Conservation (phyloP, 1,140 invertebrate species). For the Calosoma granatense region DNA sequence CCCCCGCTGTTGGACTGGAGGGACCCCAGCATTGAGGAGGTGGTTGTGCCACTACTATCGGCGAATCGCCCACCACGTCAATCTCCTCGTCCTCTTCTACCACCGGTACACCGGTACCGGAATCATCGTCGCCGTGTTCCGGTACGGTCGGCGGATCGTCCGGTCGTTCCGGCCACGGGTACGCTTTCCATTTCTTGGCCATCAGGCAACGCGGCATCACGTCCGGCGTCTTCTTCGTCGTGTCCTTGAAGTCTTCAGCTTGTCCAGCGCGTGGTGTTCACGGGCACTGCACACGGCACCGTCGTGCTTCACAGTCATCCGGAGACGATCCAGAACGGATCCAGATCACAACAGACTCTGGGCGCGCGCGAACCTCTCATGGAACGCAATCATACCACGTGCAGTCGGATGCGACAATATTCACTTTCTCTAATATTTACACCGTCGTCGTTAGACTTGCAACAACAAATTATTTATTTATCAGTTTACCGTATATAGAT, state of each 20-base stretch:
- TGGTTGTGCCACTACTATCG: slow-evolving; percentile 22
- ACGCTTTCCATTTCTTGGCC: slow-evolving; percentile 85
- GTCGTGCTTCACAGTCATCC: background rate
- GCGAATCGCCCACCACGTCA: slow-evolving; percentile 60
- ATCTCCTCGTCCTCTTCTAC: slow-evolving; percentile 68
- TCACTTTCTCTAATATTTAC: no score
- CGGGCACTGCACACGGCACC: slow-evolving; percentile 11
- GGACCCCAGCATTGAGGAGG: slow-evolving; percentile 50
- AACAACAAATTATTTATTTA: no score
- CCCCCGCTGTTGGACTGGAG: slow-evolving; percentile 58
- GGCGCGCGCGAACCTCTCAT: no score
- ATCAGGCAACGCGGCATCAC: slow-evolving; percentile 77
- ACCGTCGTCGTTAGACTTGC: no score
- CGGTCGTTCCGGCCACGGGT: slow-evolving; percentile 62
- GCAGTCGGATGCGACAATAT: no score
- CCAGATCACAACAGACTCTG: background rate
- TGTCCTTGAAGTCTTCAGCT: background rate
- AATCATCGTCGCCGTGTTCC: slow-evolving; percentile 21
- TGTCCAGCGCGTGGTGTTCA: slow-evolving; percentile 10
- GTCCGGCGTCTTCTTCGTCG: slow-evolving; percentile 25
- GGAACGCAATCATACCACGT: no score
- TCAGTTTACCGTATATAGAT: no score
- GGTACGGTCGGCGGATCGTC: slow-evolving; percentile 35
- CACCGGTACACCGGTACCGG: slow-evolving; percentile 12
- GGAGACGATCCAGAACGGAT: background rate